Evolutionary conservation across 2,113 vertebrate genomes (phyloP).

Genomic region (Neopipo cinnamomea): DNA sequence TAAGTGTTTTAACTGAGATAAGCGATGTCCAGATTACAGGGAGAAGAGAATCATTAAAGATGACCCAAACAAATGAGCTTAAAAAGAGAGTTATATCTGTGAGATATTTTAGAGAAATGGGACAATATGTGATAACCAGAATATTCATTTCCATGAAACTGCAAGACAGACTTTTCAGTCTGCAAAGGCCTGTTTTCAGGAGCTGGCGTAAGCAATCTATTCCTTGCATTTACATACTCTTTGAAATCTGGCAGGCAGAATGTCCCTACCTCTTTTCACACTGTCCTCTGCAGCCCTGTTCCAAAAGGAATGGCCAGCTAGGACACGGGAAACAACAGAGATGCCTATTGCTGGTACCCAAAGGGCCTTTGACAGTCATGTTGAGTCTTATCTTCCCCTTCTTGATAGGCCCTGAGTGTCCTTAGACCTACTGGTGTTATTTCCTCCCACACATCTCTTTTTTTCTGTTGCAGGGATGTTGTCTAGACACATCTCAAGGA

Average conservation of each 20-base stretch:
- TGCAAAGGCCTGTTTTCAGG: background rate
- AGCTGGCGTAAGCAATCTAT: background rate
- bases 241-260: background rate
- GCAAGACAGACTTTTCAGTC: background rate
- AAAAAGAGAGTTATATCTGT: background rate
- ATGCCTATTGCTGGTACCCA: background rate
- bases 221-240: background rate
- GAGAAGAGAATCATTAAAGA: background rate
- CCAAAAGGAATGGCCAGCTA: background rate
- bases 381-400: background rate
- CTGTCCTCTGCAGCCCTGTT: background rate
- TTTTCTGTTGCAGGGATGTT: background rate
- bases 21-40: background rate
- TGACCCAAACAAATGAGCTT: background rate
- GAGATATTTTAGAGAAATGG: background rate
- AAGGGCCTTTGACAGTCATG: background rate
- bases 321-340: accelerated
- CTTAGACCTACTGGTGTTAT: background rate
- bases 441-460: background rate
- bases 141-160: background rate
- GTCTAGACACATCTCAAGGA: background rate
- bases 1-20: background rate
- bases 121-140: background rate
- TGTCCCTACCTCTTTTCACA: background rate
- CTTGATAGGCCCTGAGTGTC: background rate